Percentiles rank a stretch among this genome's conserved stretches.
Conservation (phyloP, 2,797 vertebrate species). For the Botia kubotai region DNA sequence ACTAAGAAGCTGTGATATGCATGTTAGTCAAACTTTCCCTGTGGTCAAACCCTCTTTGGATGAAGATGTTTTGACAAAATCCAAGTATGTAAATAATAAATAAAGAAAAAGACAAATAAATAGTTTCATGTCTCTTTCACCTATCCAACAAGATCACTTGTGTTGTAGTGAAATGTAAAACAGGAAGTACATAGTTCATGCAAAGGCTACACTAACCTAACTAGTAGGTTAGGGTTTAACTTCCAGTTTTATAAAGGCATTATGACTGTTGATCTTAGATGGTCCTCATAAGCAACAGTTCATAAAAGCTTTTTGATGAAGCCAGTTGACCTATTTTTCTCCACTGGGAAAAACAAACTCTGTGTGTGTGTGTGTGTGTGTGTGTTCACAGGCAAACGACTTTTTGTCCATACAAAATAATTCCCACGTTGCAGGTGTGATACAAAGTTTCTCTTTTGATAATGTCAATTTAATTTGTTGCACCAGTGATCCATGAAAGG, state of each 20-base stretch:
- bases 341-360: neutral
- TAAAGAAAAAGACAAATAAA: no score
- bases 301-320: neutral
- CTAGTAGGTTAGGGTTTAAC: neutral
- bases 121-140: no score
- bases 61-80: no score
- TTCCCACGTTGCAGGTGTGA: neutral
- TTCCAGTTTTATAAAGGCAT: neutral
- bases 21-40: no score
- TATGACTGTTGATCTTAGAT: constrained; percentile 1
- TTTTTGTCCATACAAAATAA: neutral
- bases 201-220: no score
- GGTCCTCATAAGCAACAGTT: neutral
- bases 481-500: constrained; percentile 67
- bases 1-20: no score
- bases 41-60: no score
- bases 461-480: constrained; percentile 65
- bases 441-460: constrained; percentile 49
- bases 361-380: neutral
- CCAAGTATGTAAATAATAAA: no score
- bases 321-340: constrained; percentile 25
- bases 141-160: no score
- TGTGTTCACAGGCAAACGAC: neutral
- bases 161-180: no score
- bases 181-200: no score